A percentile compares a stretch with the other conserved stretches of the same genome.
These are phyloP conservation scores for Hoplodrina ambigua DNA, from an alignment of 2,888 invertebrate genomes.

Conservation along the genomic window DNA sequence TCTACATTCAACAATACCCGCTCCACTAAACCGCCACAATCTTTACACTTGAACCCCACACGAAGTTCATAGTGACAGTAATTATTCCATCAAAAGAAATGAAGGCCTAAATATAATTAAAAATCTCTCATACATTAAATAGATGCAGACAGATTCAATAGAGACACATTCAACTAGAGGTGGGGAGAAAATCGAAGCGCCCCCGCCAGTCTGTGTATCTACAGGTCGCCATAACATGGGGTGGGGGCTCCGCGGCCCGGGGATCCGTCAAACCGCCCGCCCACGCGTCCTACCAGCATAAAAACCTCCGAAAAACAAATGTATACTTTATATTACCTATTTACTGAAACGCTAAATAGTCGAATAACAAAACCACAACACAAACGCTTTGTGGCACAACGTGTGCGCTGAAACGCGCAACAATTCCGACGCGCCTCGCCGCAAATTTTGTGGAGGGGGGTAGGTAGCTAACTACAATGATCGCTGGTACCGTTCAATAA, in stretches of 20 bases:
- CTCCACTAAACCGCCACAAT: background rate
- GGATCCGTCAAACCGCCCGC: constrained; percentile 19
- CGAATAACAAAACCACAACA: constrained; percentile 41
- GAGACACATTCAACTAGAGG: constrained; percentile 20
- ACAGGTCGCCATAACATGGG: constrained; percentile 44
- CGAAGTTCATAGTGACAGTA: background rate
- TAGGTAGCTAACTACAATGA: constrained; percentile 22
- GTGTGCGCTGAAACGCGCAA: constrained; percentile 30
- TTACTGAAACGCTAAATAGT: constrained; percentile 30
- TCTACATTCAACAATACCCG: background rate
- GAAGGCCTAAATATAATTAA: background rate
- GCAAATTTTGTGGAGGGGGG: constrained; percentile 9
- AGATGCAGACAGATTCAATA: constrained; percentile 41
- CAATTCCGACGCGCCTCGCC: constrained; percentile 20
- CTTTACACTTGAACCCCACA: constrained; percentile 9
- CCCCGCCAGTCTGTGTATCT: constrained; percentile 28
- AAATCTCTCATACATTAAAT: constrained; percentile 19
- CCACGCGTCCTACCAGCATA: constrained; percentile 8
- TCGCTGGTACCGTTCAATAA: constrained; percentile 30
- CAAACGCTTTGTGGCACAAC: constrained; percentile 25
- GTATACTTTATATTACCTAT: constrained; percentile 11
- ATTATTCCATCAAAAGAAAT: constrained; percentile 7
- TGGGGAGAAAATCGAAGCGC: constrained; percentile 35
- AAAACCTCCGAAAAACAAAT: constrained; percentile 17
- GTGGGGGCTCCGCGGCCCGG: constrained; percentile 5